These are phyloP conservation scores for Drosophila eugracilis DNA, from an alignment of 1,140 invertebrate genomes.

Conservation along the genomic window DNA sequence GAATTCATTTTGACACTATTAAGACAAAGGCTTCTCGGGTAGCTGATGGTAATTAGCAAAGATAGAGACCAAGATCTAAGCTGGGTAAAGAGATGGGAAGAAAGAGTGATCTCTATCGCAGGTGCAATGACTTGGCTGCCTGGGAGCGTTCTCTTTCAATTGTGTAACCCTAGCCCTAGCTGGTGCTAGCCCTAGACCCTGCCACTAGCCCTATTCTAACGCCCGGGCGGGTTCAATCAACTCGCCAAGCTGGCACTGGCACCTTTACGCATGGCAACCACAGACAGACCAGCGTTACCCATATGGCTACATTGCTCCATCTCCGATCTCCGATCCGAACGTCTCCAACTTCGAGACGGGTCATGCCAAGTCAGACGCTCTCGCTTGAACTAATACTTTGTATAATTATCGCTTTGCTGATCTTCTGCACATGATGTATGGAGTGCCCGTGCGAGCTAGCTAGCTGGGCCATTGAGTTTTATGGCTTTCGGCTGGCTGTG, in stretches of 20 bases:
- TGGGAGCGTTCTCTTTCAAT: constrained; percentile 72
- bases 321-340: constrained; percentile 18
- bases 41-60: constrained; percentile 74
- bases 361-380: constrained; percentile 72
- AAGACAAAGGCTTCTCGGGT: constrained; percentile 41
- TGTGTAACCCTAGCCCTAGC: constrained; percentile 70
- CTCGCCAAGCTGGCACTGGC: constrained; percentile 48
- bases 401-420: constrained; percentile 82
- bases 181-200: constrained; percentile 1
- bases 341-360: constrained; percentile 39
- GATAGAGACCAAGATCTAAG: constrained; percentile 1
- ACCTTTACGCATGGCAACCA: constrained; percentile 77
- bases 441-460: constrained; percentile 46
- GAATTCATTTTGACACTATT: constrained; percentile 81
- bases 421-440: constrained; percentile 61
- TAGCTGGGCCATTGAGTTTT: constrained; percentile 66
- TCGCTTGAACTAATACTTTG: constrained; percentile 73
- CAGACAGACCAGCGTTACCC: constrained; percentile 31
- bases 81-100: neutral
- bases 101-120: constrained; percentile 64
- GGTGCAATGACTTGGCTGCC: constrained; percentile 73
- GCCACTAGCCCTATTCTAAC: constrained; percentile 31
- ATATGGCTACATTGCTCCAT: constrained; percentile 13
- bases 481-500: constrained; percentile 47
- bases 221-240: constrained; percentile 71